phyloP scores from a whole-genome alignment of 2,113 vertebrate species.

The Indri indri region DNA sequence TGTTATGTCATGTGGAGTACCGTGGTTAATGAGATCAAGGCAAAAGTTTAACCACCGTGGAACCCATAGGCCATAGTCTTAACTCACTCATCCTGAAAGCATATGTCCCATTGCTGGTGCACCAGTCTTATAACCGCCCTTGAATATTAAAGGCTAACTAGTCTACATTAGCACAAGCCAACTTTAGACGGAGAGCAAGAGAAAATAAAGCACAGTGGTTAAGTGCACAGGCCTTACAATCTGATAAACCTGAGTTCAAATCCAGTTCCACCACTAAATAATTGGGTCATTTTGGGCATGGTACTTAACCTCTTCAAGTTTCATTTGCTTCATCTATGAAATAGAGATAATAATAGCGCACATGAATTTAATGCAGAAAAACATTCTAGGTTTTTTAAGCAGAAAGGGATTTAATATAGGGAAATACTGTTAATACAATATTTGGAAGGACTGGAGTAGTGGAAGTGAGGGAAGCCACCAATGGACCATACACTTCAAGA shows the following conservation, averaged over 20 bases:
- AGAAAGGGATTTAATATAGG: not conserved
- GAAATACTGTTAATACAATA: not conserved
- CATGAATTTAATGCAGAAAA: not conserved
- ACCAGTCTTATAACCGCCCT: not conserved
- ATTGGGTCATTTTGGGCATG: not conserved
- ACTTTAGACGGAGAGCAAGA: not conserved
- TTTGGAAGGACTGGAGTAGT: not conserved
- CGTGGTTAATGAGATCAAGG: not conserved
- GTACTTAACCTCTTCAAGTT: not conserved
- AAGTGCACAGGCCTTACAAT: not conserved
- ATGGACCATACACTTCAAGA: not conserved
- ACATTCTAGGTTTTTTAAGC: not conserved
- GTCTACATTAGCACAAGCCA: not conserved
- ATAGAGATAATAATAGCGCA: not conserved
- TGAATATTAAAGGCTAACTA: not conserved
- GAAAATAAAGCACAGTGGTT: not conserved
- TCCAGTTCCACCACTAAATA: not conserved
- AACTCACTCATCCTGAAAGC: not conserved
- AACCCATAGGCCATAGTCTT: not conserved
- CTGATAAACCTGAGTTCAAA: not conserved
- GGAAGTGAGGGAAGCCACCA: not conserved
- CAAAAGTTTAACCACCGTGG: not conserved
- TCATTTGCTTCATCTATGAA: slow-evolving; percentile 6
- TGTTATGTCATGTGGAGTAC: not conserved
- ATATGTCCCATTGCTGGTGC: not conserved